Percentiles rank a stretch among this genome's conserved stretches.
These are phyloP conservation scores for Nemoura dubitans DNA, from an alignment of 2,888 invertebrate species.

Conservation along the genomic window DNA sequence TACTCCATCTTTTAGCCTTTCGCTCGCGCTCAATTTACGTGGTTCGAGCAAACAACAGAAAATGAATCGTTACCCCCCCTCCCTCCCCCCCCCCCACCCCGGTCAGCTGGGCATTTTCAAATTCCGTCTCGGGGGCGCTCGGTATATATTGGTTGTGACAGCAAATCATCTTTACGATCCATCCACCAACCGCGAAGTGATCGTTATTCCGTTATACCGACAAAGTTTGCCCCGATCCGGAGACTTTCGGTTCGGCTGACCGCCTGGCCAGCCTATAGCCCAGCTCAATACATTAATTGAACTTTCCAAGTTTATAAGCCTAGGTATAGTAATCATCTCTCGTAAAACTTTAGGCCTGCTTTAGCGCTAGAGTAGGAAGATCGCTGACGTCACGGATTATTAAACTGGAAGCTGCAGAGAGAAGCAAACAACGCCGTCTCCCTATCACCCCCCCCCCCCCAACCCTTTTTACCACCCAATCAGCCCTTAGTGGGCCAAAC, in stretches of 20 bases:
- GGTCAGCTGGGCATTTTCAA: neutral
- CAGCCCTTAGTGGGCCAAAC: neutral
- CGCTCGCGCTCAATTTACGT: neutral
- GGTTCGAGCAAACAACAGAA: neutral
- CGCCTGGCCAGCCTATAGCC: neutral
- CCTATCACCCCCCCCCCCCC: neutral
- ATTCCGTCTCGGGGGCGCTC: neutral
- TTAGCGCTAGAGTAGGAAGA: neutral
- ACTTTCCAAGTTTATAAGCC: conserved; percentile 16
- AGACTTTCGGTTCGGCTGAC: no score
- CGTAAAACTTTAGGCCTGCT: conserved; percentile 10
- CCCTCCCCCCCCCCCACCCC: no score
- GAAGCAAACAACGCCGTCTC: neutral
- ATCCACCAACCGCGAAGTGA: neutral
- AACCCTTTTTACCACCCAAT: neutral
- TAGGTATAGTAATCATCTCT: neutral
- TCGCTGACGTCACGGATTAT: conserved; percentile 26
- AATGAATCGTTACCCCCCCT: neutral
- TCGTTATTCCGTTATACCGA: neutral
- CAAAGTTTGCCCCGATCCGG: neutral
- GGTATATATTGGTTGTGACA: neutral
- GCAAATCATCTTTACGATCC: neutral
- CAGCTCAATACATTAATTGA: conserved; percentile 2
- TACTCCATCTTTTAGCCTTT: neutral
- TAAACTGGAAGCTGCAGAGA: neutral